Evolutionary conservation across 2,113 vertebrate genomes (phyloP), one percentile per base, ranked within the genome.

Genomic region (Mohoua ochrocephala): DNA sequence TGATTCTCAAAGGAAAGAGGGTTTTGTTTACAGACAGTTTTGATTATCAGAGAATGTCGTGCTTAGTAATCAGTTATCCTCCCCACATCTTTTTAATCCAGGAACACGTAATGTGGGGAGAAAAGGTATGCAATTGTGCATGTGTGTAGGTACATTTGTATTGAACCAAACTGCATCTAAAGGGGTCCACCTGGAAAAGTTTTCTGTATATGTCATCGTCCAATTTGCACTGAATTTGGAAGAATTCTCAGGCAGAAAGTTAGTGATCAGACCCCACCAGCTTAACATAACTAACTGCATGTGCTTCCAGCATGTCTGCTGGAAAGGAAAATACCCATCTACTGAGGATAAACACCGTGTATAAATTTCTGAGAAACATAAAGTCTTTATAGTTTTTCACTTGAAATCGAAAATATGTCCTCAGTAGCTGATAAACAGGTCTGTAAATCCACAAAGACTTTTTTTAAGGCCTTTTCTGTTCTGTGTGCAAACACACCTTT

Each of bases 1-100:
- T 94, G 93, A 95, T 95, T 92, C 95, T 97, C 94, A 92, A 92
- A 97, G 95, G 95, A 91, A 97, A 89, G 80, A 87, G 45, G 80
- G 49, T 59, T 96, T 97, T 94, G 91, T 94, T 97, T 96, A 95
- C 93, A 93, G 89, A 91, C 87, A 89, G 8, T 95, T 95, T 87
- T 95, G 87, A 87, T 97, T 96, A 95, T 95, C 84, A 65, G 65
- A 87, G 94, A 94, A 89, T 64, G 53, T 83, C 1, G 1, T 87
- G 69, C 81, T 94, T 94, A 92, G 87, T 91, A 89, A 94, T 91
- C 81, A 63, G 80, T 96, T 94, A 64, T 75, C 69, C 28, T 91
- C 42, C 52, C 83, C 70, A 54, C 30, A 86, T 61, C 52, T 89
- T 89, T 91, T 92, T 94, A 92, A 60, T 78, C 52, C 60, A 50